Evolutionary conservation across 1,140 invertebrate species (phyloP).

Genomic region (Ridgeia piscesae): DNA sequence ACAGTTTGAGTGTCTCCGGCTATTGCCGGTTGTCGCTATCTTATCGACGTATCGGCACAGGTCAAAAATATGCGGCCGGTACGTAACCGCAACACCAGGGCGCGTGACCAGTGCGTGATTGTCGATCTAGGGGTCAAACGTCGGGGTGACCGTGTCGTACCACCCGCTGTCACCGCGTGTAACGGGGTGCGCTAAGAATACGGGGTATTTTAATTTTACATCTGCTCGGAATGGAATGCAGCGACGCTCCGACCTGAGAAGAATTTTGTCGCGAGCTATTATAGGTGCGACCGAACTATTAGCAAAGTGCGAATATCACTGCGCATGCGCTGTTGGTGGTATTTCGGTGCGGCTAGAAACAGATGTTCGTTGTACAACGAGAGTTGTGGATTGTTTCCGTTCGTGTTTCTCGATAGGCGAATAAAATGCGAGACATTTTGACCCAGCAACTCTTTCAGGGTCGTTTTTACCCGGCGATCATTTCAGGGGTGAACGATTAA

Average conservation of each 20-base stretch:
- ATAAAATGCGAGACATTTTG: too few relatives aligned
- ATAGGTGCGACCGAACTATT: neutral
- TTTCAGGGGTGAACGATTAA: too few relatives aligned
- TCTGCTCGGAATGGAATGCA: neutral
- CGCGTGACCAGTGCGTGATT: neutral
- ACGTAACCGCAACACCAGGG: neutral
- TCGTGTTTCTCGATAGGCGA: too few relatives aligned
- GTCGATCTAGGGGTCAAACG: neutral
- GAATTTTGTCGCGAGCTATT: neutral
- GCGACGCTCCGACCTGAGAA: neutral
- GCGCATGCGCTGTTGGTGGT: neutral
- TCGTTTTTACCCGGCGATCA: too few relatives aligned
- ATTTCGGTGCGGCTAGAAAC: neutral
- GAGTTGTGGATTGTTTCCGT: neutral
- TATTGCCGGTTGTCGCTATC: neutral
- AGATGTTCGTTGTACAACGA: neutral
- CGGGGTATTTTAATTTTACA: neutral
- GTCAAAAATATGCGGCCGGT: neutral
- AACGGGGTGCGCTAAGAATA: neutral
- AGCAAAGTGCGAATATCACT: neutral
- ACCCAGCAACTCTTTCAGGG: too few relatives aligned
- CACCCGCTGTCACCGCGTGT: neutral
- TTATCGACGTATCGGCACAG: neutral
- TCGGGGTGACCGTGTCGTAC: neutral
- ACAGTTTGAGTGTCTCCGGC: neutral